These are phyloP conservation scores for Thaumetopoea pityocampa DNA, from an alignment of 1,140 invertebrate species.

Conservation along the genomic window DNA sequence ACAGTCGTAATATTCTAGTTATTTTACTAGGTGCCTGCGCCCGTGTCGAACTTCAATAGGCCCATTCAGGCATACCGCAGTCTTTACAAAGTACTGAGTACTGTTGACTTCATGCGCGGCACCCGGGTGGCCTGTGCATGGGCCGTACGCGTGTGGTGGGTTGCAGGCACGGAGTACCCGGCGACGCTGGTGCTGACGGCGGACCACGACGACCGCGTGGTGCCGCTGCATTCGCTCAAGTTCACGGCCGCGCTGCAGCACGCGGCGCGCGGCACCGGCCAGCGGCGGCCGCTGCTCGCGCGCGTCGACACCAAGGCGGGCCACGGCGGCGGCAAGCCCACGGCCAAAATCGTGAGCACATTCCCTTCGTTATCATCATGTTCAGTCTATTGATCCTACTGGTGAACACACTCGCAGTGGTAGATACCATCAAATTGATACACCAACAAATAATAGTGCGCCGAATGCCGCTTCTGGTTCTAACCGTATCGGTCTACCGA, in stretches of 20 bases:
- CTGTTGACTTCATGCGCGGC: not conserved
- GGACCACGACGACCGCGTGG: slow-evolving; percentile 98
- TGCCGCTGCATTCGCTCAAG: slow-evolving; percentile 96
- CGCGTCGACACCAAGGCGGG: slow-evolving; percentile 96
- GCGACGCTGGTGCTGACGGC: slow-evolving; percentile 93
- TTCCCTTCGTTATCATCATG: not conserved
- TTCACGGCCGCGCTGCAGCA: slow-evolving; percentile 95
- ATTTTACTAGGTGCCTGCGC: too few relatives aligned
- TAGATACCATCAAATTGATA: too few relatives aligned
- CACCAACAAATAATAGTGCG: too few relatives aligned
- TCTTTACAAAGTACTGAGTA: too few relatives aligned
- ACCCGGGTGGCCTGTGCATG: not conserved
- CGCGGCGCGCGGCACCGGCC: slow-evolving; percentile 78
- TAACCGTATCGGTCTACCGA: too few relatives aligned
- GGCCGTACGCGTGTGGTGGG: not conserved
- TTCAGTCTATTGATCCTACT: not conserved
- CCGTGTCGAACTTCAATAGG: too few relatives aligned
- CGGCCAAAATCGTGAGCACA: slow-evolving; percentile 82
- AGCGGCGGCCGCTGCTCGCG: slow-evolving; percentile 93
- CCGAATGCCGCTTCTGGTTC: too few relatives aligned
- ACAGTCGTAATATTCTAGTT: too few relatives aligned
- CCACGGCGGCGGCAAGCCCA: slow-evolving; percentile 97
- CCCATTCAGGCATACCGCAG: too few relatives aligned
- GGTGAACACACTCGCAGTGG: slow-evolving; percentile 3
- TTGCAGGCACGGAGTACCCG: slow-evolving; percentile 85